phyloP scores from a whole-genome alignment of 2,888 invertebrate species.

The Cremastinae sp. region DNA sequence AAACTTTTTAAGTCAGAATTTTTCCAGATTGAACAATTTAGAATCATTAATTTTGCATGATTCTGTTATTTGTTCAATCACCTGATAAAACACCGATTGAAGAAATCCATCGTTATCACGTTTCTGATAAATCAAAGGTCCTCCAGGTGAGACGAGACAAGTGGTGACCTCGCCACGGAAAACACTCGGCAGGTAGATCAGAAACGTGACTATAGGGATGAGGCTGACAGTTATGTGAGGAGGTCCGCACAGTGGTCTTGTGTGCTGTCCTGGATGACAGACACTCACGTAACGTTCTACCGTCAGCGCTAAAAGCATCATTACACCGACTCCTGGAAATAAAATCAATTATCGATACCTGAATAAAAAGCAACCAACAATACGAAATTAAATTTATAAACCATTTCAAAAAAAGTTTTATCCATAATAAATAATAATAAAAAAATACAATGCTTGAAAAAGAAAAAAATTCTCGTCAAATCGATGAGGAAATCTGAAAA shows the following conservation, averaged over 20 bases:
- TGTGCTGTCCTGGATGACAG: conserved; percentile 85
- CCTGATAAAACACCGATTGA: conserved; percentile 82
- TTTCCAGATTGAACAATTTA: not conserved
- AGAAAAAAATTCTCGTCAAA: too few relatives aligned
- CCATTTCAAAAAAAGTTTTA: too few relatives aligned
- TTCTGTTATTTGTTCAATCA: conserved; percentile 63
- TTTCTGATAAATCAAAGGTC: conserved; percentile 83
- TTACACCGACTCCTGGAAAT: conserved; percentile 85
- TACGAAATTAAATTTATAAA: too few relatives aligned
- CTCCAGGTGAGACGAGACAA: conserved; percentile 81
- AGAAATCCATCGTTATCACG: conserved; percentile 81
- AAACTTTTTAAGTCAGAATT: too few relatives aligned
- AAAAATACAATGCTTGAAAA: too few relatives aligned
- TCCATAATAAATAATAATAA: too few relatives aligned
- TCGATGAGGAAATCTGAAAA: not conserved
- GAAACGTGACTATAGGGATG: conserved; percentile 85
- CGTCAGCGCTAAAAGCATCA: conserved; percentile 88
- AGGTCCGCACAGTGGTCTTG: conserved; percentile 85
- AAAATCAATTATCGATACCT: conserved; percentile 21
- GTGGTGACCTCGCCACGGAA: conserved; percentile 84
- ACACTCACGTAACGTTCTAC: conserved; percentile 88
- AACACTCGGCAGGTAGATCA: conserved; percentile 86
- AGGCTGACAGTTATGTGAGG: conserved; percentile 85
- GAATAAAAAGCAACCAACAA: not conserved
- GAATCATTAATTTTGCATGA: not conserved